Evolutionary conservation across 1,140 invertebrate species (phyloP).

Genomic region (Euwallacea similis): DNA sequence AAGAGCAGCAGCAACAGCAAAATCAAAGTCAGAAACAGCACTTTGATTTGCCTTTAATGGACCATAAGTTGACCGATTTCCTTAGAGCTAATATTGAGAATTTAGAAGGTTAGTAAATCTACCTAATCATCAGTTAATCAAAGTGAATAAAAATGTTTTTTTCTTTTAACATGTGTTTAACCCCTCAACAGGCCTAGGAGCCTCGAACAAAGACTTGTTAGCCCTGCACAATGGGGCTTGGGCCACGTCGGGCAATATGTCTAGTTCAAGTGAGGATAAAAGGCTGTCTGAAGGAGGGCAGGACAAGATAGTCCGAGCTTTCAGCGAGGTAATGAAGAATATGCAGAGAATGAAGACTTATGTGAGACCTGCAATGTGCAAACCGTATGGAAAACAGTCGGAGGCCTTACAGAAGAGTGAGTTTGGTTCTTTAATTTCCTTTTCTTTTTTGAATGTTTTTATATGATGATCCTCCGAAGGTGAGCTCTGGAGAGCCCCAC

Average conservation of each 20-base stretch:
- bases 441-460: neutral
- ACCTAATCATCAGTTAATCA: neutral
- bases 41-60: conserved; percentile 55
- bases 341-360: conserved; percentile 83
- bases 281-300: conserved; percentile 61
- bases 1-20: conserved; percentile 35
- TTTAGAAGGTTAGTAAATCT: conserved; percentile 59
- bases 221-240: conserved; percentile 70
- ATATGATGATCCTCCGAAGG: conserved; percentile 47
- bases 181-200: conserved; percentile 47
- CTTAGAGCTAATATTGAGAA: conserved; percentile 69
- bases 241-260: conserved; percentile 48
- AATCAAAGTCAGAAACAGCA: conserved; percentile 52
- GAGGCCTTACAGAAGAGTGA: conserved; percentile 85
- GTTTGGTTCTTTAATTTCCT: conserved; percentile 39
- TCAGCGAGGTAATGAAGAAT: conserved; percentile 81
- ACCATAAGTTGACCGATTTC: conserved; percentile 64
- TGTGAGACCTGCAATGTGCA: conserved; percentile 82
- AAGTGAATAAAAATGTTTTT: neutral
- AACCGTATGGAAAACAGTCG: conserved; percentile 85
- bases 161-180: neutral
- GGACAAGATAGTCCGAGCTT: conserved; percentile 79
- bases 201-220: conserved; percentile 68
- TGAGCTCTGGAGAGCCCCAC: conserved; percentile 48
- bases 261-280: conserved; percentile 47